phyloP scores from a whole-genome alignment of 2,113 vertebrate genomes.

The Andinoacara biseriatus region DNA sequence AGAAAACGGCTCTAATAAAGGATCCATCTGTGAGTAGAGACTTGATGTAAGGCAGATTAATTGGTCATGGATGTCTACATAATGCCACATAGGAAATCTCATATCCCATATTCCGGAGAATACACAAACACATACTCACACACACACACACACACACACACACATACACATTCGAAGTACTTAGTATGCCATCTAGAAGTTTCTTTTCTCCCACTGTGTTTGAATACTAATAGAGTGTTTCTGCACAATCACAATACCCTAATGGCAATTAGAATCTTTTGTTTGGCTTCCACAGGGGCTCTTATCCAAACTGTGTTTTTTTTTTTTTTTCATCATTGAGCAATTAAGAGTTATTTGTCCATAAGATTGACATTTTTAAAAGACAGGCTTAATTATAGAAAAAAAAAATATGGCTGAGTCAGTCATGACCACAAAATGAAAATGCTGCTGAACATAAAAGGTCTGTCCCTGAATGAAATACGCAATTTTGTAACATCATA shows the following conservation, averaged over 20 bases:
- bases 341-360: constrained; percentile 84
- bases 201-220: constrained; percentile 81
- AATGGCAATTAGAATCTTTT: constrained; percentile 82
- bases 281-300: constrained; percentile 79
- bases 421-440: constrained; percentile 50
- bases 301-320: constrained; percentile 75
- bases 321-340: constrained; percentile 72
- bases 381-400: constrained; percentile 70
- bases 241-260: constrained; percentile 78
- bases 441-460: constrained; percentile 35
- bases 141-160: constrained; percentile 24
- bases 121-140: constrained; percentile 55
- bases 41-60: constrained; percentile 80
- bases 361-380: constrained; percentile 82
- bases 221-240: constrained; percentile 82
- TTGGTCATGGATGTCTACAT: constrained; percentile 83
- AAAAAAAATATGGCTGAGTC: constrained; percentile 64
- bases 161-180: constrained; percentile 48
- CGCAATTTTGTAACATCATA: background rate
- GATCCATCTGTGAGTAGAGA: constrained; percentile 80
- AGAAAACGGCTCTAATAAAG: constrained; percentile 81
- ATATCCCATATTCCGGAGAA: constrained; percentile 67
- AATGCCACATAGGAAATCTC: constrained; percentile 81
- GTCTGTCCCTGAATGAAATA: constrained; percentile 19
- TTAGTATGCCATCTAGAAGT: constrained; percentile 81